phyloP scores from a whole-genome alignment of 2,888 invertebrate species.

The Trichogramma dendrolimi region DNA sequence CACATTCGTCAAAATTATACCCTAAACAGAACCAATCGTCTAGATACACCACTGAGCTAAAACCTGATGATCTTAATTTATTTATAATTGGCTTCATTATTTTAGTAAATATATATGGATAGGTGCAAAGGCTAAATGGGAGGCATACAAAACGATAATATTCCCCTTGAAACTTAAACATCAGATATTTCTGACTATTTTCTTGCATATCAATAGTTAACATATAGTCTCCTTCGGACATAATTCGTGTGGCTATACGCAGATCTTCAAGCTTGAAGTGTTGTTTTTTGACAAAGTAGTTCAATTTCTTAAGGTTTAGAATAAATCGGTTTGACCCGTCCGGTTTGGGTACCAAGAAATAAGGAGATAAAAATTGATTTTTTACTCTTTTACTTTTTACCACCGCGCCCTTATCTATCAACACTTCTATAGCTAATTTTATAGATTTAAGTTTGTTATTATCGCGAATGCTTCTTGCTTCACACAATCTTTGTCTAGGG shows the following conservation, averaged over 20 bases:
- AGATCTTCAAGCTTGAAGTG: conserved; percentile 17
- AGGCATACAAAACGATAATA: conserved; percentile 7
- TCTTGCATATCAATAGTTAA: conserved; percentile 3
- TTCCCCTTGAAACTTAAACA: neutral
- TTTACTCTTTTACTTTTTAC: conserved; percentile 14
- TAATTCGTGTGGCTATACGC: neutral
- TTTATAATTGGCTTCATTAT: conserved; percentile 14
- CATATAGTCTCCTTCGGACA: conserved; percentile 1
- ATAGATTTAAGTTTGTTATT: neutral
- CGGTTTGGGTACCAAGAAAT: conserved; percentile 27
- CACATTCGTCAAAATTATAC: neutral
- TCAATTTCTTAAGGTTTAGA: conserved; percentile 25
- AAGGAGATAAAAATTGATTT: conserved; percentile 27
- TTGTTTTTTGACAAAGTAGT: conserved; percentile 8
- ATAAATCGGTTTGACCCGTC: conserved; percentile 28
- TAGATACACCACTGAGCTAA: conserved; percentile 4
- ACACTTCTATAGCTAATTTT: too few species aligned
- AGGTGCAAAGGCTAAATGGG: conserved; percentile 5
- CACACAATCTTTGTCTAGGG: too few species aligned
- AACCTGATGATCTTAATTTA: conserved; percentile 5
- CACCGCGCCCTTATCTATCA: conserved; percentile 25
- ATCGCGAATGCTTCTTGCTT: too few species aligned
- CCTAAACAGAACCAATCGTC: too few species aligned
- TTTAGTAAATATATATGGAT: conserved; percentile 15
- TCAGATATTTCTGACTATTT: conserved; percentile 1